Conservation (phyloP, 2,797 vertebrate species). For the Cryptoblepharus egeriae region DNA sequence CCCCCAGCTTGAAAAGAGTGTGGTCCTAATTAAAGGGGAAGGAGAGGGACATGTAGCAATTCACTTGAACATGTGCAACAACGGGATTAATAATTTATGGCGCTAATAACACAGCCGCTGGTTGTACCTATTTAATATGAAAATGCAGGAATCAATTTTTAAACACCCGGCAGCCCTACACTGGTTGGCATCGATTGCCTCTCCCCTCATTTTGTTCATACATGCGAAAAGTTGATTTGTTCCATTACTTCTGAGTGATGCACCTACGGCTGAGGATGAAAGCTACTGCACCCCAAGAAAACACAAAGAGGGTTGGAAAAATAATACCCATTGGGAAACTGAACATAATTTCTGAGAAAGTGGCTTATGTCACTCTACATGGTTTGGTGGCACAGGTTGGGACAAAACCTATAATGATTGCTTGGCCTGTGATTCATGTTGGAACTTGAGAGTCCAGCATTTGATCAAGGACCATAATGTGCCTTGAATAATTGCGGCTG, state of each 20-base stretch:
- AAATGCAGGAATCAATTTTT: not conserved
- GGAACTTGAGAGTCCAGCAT: too few species aligned
- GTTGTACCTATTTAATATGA: not conserved
- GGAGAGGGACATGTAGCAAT: not conserved
- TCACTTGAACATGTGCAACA: not conserved
- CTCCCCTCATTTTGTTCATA: too few species aligned
- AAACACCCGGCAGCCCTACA: rapidly evolving
- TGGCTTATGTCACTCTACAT: not conserved
- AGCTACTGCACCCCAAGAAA: not conserved
- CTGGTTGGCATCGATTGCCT: too few species aligned
- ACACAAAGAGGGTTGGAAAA: too few species aligned
- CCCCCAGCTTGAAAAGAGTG: not conserved
- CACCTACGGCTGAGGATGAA: too few species aligned
- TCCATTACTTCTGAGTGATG: not conserved
- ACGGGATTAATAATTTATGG: not conserved
- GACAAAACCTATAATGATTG: not conserved
- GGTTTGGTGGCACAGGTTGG: not conserved
- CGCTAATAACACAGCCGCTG: not conserved
- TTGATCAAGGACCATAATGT: not conserved
- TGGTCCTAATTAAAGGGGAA: constrained; percentile 1
- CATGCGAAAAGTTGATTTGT: not conserved
- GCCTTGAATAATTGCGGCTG: not conserved
- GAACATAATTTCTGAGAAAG: not conserved
- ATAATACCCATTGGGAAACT: too few species aligned
- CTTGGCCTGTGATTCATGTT: not conserved